Evolutionary conservation across 1,140 invertebrate genomes (phyloP), one percentile per base, ranked within the genome.

Genomic region (Lordiphosa stackelbergi): DNA sequence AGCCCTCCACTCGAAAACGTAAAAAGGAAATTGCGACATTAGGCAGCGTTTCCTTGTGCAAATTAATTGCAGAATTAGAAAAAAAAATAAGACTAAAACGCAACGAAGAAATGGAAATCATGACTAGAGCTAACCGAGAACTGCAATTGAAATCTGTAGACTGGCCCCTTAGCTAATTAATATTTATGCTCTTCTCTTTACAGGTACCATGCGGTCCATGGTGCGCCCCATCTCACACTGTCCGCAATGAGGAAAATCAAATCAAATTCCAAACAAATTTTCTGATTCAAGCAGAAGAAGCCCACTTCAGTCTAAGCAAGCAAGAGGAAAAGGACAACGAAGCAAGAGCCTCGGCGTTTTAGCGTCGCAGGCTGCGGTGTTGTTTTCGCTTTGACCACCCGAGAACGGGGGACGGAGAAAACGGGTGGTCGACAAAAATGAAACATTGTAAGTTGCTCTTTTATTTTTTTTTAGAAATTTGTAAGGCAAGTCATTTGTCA

Each of bases 21-120:
- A 52, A 52, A 31, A 52, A 52, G 63, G 63, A 66, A 64, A 69
- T 69, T 69, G 55, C 52, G 24, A 69, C 35, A 58, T 69, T 69
- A 59, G 56, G 46, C 40, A 41, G 42, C 45, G 28, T 63, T 64
- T 61, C 60, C 62, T 46, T 43, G 52, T 46, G 36, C 37, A 55
- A 45, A 45, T 45, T 45, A 55, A 55, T 55, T 36, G 43, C 40
- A 34, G 45, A 46, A 38, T 19, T 37, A 46, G 7, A 53, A 37
- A 46, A 46, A 42, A 42, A 31, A 16, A 16, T 1, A 16, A 16
- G 2, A 19, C 19, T 4, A 19, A 19, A 19, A 19, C 19, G 19
- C 2, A 19, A 19, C 28, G 22, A 42, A 51, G 16, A 9, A 51
- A 42, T 16, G 16, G 40, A 13, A 37, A 40, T 19, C 38, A 22